phyloP scores from a whole-genome alignment of 2,113 vertebrate genomes.

The Athene noctua region DNA sequence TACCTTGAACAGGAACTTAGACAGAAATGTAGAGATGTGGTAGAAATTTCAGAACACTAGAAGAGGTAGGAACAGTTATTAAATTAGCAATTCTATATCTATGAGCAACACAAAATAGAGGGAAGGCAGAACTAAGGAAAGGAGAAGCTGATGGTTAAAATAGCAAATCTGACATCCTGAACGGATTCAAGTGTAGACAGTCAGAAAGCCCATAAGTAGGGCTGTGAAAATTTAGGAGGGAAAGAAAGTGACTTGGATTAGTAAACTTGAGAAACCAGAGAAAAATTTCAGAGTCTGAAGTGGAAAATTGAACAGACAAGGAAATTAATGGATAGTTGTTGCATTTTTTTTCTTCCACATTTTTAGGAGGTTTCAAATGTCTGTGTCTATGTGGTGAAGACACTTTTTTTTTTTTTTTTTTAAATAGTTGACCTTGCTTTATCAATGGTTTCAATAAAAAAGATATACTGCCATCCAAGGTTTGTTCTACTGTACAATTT shows the following conservation, averaged over 20 bases:
- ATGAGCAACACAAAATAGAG: background rate
- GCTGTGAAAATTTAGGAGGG: background rate
- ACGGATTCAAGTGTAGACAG: background rate
- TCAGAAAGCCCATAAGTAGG: background rate
- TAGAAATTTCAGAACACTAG: background rate
- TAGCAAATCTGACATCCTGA: background rate
- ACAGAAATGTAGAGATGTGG: background rate
- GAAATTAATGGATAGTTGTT: background rate
- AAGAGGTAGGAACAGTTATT: background rate
- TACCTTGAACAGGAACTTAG: background rate
- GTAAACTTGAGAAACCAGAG: background rate
- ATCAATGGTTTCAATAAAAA: background rate
- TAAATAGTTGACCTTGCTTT: background rate
- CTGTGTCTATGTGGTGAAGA: background rate
- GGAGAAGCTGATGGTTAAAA: background rate
- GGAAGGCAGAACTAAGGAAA: background rate
- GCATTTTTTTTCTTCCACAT: background rate
- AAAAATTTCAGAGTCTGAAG: background rate
- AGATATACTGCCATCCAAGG: background rate
- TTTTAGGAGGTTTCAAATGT: background rate
- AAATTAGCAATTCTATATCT: background rate
- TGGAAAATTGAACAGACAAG: background rate
- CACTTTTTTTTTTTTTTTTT: background rate
- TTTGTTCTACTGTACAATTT: background rate
- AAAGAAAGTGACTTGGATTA: background rate